Evolutionary conservation across 92 coral and sea anemone genomes (phyloP).

Genomic region (Galaxea fascicularis): DNA sequence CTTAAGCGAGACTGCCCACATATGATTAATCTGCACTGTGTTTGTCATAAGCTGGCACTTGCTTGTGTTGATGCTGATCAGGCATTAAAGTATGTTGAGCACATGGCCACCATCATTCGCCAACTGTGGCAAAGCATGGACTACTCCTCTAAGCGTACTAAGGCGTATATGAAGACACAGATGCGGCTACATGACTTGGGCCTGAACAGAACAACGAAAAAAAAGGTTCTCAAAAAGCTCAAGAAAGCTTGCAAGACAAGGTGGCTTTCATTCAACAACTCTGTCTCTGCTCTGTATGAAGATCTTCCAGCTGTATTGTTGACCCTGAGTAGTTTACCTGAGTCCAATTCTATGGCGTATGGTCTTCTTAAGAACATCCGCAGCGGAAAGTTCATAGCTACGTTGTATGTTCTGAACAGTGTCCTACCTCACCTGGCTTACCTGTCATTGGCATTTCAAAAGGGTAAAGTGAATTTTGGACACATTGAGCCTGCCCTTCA

Average conservation of each 20-base stretch:
- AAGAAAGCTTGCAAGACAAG: slow-evolving; percentile 52
- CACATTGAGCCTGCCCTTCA: slow-evolving; percentile 38
- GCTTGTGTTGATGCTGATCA: slow-evolving; percentile 55
- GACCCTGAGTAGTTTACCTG: slow-evolving; percentile 24
- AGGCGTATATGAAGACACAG: slow-evolving; percentile 49
- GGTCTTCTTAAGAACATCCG: slow-evolving; percentile 40
- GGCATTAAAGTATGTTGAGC: slow-evolving; percentile 43
- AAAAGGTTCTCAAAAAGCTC: slow-evolving; percentile 34
- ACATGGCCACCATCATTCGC: slow-evolving; percentile 48
- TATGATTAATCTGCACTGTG: slow-evolving; percentile 50
- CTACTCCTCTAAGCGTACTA: slow-evolving; percentile 48
- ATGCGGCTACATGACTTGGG: slow-evolving; percentile 35
- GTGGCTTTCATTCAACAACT: slow-evolving; percentile 44
- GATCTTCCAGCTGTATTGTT: slow-evolving; percentile 31
- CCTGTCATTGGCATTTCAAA: slow-evolving; percentile 31
- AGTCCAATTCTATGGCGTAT: slow-evolving; percentile 35
- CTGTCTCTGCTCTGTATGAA: slow-evolving; percentile 42
- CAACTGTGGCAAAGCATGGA: slow-evolving; percentile 54
- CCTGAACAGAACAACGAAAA: slow-evolving; percentile 29
- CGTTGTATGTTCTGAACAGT: slow-evolving; percentile 33
- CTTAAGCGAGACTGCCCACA: slow-evolving; percentile 33
- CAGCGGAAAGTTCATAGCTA: slow-evolving; percentile 31
- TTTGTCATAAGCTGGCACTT: slow-evolving; percentile 40
- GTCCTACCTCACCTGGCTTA: slow-evolving; percentile 44
- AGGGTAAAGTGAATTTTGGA: slow-evolving; percentile 40